Conservation (phyloP, 2,797 vertebrate genomes). For the Semaprochilodus insignis region DNA sequence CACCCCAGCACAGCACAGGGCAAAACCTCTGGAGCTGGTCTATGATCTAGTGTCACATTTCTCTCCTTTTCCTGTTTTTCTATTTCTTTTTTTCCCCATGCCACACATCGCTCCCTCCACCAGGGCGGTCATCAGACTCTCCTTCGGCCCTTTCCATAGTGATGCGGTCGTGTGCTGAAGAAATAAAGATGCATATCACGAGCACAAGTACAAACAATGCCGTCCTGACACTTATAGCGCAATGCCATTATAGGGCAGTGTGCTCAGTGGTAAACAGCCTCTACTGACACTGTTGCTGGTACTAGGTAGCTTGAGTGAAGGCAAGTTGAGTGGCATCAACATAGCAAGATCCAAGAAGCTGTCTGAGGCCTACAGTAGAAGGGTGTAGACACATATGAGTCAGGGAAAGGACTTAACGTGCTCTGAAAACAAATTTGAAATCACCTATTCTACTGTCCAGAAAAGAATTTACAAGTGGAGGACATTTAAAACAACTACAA, state of each 20-base stretch:
- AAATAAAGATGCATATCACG: neutral
- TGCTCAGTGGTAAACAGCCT: slow-evolving; percentile 12
- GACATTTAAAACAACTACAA: too few relatives aligned
- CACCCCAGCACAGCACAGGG: slow-evolving; percentile 66
- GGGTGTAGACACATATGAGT: too few relatives aligned
- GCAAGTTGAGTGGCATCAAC: too few relatives aligned
- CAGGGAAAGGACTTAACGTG: too few relatives aligned
- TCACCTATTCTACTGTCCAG: too few relatives aligned
- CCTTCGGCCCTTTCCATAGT: neutral
- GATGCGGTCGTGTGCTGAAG: neutral
- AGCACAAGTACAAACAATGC: neutral
- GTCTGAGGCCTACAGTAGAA: too few relatives aligned
- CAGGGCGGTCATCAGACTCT: neutral
- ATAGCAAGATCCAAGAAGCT: neutral
- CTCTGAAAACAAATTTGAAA: too few relatives aligned
- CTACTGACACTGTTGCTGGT: slow-evolving; percentile 1
- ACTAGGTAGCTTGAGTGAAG: slow-evolving; percentile 14
- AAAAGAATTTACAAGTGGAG: too few relatives aligned
- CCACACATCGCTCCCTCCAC: neutral
- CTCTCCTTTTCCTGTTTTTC: slow-evolving; percentile 40
- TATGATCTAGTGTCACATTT: slow-evolving; percentile 65
- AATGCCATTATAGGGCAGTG: neutral
- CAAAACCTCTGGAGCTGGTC: slow-evolving; percentile 57
- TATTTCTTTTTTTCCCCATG: slow-evolving; percentile 45
- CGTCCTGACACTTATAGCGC: neutral